Evolutionary conservation across 2,888 invertebrate genomes (phyloP), one percentile per base, ranked within the genome.

Genomic region (Tubulanus polymorphus): DNA sequence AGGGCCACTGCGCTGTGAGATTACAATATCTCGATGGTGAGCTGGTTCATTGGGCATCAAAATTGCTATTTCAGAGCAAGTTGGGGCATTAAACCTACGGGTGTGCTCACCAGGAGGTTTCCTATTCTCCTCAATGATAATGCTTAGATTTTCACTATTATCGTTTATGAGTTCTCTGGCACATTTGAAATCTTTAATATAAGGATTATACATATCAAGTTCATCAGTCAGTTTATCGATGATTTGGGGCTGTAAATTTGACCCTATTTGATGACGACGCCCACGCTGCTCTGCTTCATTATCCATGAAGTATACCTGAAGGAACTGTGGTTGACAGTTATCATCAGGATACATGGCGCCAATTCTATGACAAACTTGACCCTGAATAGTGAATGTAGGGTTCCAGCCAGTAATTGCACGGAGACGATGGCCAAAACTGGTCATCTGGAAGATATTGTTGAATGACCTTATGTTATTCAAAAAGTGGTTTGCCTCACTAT

Each of bases 301-400:
- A 5, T 41, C 20, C 15, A 41, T 18, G 41, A 41, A 41, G 23
- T 41, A 41, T 20, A 41, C 15, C 41, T 41, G 41, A 20, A 41
- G 15, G 15, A 41, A 41, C 15, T 41, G 41, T 5, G 41, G 41
- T 5, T 5, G 41, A n/a, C 20, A 27, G 49, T 29, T 48, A 18
- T 8, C 28, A 12, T 2, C 6, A 18, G 29, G 30, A 3, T 48
- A n/a, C 12, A 49, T 2, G 18, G 12, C n/a, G 5, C 49, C 28
- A 15, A 49, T 48, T 48, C 48, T 3, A 27, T 49, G 49, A 32
- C 15, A 49, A 3, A 49, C 29, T 28, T 49, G 49, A 3, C 49
- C 49, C 15, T 25, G 28, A 8, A 49, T 30, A 6, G 28, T 49
- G 29, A 27, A 49, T 23, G 49, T 49, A n/a, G 49, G 49, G 18